These are phyloP conservation scores for Pseudomyrmex sp. DNA, from an alignment of 1,140 invertebrate species.

Conservation along the genomic window DNA sequence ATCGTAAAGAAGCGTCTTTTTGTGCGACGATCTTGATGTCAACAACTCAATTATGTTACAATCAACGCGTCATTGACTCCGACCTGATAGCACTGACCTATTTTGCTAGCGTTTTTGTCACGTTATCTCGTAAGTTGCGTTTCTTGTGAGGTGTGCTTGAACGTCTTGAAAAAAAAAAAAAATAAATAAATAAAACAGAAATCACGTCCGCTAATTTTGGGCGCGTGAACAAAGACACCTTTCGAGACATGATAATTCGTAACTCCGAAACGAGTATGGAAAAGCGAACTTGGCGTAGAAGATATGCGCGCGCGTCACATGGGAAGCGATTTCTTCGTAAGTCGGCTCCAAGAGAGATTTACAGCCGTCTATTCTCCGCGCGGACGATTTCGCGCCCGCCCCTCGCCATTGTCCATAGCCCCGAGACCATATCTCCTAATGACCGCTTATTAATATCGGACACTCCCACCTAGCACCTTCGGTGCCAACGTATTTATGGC, in stretches of 20 bases:
- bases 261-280: background rate
- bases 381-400: constrained; percentile 51
- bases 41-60: constrained; percentile 57
- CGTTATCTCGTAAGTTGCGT: background rate
- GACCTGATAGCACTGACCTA: constrained; percentile 39
- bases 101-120: constrained; percentile 35
- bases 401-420: constrained; percentile 66
- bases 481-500: constrained; percentile 68
- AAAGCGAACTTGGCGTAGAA: constrained; percentile 27
- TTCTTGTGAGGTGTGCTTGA: background rate
- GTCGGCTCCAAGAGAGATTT: constrained; percentile 62
- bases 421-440: constrained; percentile 69
- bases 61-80: constrained; percentile 36
- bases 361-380: constrained; percentile 63
- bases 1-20: constrained; percentile 10
- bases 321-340: constrained; percentile 64
- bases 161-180: background rate
- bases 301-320: constrained; percentile 23
- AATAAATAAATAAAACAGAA: background rate
- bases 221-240: constrained; percentile 2
- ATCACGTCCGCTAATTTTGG: background rate
- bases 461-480: constrained; percentile 69
- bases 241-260: constrained; percentile 6
- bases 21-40: constrained; percentile 7
- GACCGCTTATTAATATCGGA: constrained; percentile 75